Evolutionary conservation across 2,113 vertebrate species (phyloP).

Genomic region (Saiga tatarica): DNA sequence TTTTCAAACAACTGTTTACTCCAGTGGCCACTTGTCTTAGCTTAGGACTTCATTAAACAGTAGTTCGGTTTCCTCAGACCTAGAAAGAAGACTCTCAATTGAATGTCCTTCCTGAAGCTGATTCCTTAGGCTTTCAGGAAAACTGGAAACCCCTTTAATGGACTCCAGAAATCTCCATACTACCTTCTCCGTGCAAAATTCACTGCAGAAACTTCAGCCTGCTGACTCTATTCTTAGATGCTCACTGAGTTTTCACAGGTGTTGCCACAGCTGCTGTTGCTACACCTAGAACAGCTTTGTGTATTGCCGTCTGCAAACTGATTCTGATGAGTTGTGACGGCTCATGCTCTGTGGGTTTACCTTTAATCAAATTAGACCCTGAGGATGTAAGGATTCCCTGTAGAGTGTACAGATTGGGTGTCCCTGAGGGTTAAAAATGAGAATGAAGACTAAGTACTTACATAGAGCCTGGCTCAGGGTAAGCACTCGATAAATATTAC

Average conservation of each 20-base stretch:
- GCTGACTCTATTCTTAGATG: not conserved
- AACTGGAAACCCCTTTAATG: not conserved
- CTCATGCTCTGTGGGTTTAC: not conserved
- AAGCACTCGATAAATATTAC: not conserved
- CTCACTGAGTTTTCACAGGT: not conserved
- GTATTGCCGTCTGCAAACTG: not conserved
- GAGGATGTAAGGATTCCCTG: conserved; percentile 38
- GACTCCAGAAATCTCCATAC: no score
- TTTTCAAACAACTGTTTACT: not conserved
- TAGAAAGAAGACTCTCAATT: not conserved
- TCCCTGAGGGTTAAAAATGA: conserved; percentile 18
- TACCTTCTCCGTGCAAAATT: not conserved
- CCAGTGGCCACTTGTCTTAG: not conserved
- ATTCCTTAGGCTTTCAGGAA: not conserved
- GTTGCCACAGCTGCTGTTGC: not conserved
- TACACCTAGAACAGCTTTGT: not conserved
- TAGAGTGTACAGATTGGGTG: conserved; percentile 27
- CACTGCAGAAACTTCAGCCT: not conserved
- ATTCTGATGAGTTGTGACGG: conserved; percentile 5
- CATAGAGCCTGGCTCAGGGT: not conserved
- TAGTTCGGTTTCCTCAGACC: not conserved
- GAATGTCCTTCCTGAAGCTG: not conserved
- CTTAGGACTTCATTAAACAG: not conserved
- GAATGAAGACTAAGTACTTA: conserved; percentile 21
- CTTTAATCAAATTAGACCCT: conserved; percentile 32